Evolutionary conservation across 92 coral and sea anemone genomes (phyloP), one percentile per base, ranked within the genome.

Genomic region (Porites evermanni): DNA sequence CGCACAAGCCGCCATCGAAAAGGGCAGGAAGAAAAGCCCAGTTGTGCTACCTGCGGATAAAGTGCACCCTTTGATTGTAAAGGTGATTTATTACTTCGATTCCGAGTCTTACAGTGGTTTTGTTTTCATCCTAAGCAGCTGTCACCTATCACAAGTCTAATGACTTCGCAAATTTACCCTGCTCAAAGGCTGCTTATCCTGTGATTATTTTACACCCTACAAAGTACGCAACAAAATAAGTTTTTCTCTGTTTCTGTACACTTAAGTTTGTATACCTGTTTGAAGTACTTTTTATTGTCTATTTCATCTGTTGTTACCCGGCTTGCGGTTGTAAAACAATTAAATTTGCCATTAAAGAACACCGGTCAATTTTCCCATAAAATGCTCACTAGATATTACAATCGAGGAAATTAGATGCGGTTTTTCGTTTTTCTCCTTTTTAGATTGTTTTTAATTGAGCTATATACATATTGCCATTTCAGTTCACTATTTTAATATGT

Each of bases 21-120:
- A 93, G 74, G 99, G 99, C 61, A 97, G 85, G 91, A 96, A 92
- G 74, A 95, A 84, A 78, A 90, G 92, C 32, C 98, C 94, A 9
- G 86, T 97, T 71, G 96, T 92, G 50, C 84, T 97, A 53, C 99
- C 97, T 23, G 99, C 91, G 38, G 99, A 97, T 70, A 97, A 95
- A 89, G 92, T 97, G 7, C 99, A 97, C 66, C 98, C 99, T 18
- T 66, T 97, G 70, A 91, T 97, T 32, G 67, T 69, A n/a, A 85
- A 85, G 88, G 88, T 85, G 69, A 77, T 32, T 51, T 81, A 8
- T 6, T 13, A 38, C 53, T 81, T 44, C 20, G 19, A 12, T 59
- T 70, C 54, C 38, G 16, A 54, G 78, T 60, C 17, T 29, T 58
- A 70, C 71, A 38, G 70, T 81, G 86, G 70, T 66, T 70, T 74